These are phyloP conservation scores for Alcedo atthis DNA, from an alignment of 2,797 vertebrate species.

Conservation along the genomic window DNA sequence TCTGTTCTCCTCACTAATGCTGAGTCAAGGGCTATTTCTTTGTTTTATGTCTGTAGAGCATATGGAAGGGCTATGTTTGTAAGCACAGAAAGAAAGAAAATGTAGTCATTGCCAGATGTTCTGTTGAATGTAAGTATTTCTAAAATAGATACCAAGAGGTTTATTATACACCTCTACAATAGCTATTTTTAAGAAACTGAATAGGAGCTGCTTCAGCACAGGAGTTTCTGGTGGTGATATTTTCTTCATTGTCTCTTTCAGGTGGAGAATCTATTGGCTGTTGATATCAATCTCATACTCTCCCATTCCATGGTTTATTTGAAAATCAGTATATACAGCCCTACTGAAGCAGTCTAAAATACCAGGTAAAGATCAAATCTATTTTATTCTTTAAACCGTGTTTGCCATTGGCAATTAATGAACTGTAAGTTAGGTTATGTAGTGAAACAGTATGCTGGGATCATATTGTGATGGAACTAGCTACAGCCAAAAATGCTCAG, in stretches of 20 bases:
- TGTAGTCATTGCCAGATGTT: background rate
- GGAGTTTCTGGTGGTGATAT: background rate
- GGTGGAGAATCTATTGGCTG: background rate
- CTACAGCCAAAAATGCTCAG: background rate
- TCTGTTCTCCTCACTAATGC: background rate
- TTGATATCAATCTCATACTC: background rate
- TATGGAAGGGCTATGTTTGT: background rate
- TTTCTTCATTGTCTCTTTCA: background rate
- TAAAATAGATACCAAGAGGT: background rate
- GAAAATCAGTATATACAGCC: background rate
- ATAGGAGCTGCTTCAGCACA: background rate
- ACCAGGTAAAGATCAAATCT: background rate
- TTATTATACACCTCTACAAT: background rate
- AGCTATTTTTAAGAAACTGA: background rate
- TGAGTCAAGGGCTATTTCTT: background rate
- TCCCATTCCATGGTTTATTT: background rate
- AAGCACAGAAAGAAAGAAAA: background rate
- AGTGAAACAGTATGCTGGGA: background rate
- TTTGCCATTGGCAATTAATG: background rate
- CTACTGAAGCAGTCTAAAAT: background rate
- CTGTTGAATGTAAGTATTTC: background rate
- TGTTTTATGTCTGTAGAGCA: background rate
- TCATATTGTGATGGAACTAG: background rate
- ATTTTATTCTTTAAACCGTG: background rate
- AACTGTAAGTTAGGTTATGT: background rate